Base-by-base conservation (phyloP, 2,888 invertebrate genomes). In the Eristalinus aeneus region DNA sequence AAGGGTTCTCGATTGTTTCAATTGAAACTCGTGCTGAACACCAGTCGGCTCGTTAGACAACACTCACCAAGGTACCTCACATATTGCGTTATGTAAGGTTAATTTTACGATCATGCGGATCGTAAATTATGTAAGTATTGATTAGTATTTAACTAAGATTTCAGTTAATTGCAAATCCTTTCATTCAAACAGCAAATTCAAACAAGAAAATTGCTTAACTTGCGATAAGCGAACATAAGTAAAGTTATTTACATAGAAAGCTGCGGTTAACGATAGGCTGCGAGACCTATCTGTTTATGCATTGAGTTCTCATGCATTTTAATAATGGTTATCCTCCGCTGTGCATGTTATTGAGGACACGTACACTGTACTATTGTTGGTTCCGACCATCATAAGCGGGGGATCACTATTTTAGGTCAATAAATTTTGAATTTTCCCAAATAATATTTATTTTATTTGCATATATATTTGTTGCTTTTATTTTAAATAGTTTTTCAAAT, bases 111-210 rank as follows among this genome's bases (percentile, higher is more conserved):
- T 85, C 31, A 81, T 72, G 81, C 85, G 85, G 85, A 85, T 85
- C 85, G 85, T 85, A 77, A 80, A 85, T 69, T 39, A 85, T 85
- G 85, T 85, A 85, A 85, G 85, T 85, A 85, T 85, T 76, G 56
- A 68, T 73, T 73, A 63, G 61, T 56, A 75, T 76, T 80, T 85
- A 76, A 76, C 80, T 81, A 72, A 80, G 76, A 68, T 58, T 72
- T 56, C 61, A 63, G 64, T 31, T 75, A 79, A 71, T 80, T 80
- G 85, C 76, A 80, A 22, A 64, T 71, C 81, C 58, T 81, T 81
- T 80, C 74, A 76, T 75, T 56, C 67, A 72, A 56, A 75, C 36
- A 76, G 39, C 61, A 36, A 39, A 69, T 46, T n/a, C n/a, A n/a
- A n/a, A 71, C 56, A 56, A 11, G 11, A 11, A 54, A 46, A 73